Conservation (phyloP, 1,140 invertebrate species). For the Neodiprion fabricii region DNA sequence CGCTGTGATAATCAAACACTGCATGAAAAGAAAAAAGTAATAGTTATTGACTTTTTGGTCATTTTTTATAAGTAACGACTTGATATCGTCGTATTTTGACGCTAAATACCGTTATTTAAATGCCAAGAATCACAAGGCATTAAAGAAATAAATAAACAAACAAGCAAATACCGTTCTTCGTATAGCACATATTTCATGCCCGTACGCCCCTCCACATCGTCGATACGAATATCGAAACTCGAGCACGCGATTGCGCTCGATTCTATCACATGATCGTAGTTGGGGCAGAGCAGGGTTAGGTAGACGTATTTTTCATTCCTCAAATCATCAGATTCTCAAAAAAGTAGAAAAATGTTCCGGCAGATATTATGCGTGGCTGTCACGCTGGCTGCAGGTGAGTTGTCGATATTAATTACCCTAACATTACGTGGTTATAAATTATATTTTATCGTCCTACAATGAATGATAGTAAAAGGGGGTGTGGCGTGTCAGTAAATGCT, state of each 20-base stretch:
- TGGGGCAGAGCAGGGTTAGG: constrained; percentile 24
- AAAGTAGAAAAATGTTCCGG: constrained; percentile 26
- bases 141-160: too few relatives aligned
- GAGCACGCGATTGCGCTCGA: neutral
- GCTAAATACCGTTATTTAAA: too few relatives aligned
- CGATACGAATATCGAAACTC: constrained; percentile 20
- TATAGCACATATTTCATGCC: too few relatives aligned
- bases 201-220: neutral
- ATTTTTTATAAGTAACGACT: too few relatives aligned
- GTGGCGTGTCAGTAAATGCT: constrained; percentile 9
- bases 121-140: too few relatives aligned
- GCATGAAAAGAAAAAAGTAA: too few relatives aligned
- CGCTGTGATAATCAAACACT: too few relatives aligned
- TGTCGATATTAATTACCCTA: neutral
- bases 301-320: constrained; percentile 5
- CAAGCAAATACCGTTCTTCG: too few relatives aligned
- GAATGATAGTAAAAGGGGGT: constrained; percentile 21
- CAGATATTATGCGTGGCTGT: constrained; percentile 18
- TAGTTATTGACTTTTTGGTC: too few relatives aligned
- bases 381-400: constrained; percentile 24
- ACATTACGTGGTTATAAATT: constrained; percentile 1
- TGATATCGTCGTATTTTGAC: too few relatives aligned
- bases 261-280: constrained; percentile 31
- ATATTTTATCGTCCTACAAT: neutral
- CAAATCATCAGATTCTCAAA: neutral